These are phyloP conservation scores for Coenonympha glycerion DNA, from an alignment of 2,888 invertebrate species.

Conservation along the genomic window DNA sequence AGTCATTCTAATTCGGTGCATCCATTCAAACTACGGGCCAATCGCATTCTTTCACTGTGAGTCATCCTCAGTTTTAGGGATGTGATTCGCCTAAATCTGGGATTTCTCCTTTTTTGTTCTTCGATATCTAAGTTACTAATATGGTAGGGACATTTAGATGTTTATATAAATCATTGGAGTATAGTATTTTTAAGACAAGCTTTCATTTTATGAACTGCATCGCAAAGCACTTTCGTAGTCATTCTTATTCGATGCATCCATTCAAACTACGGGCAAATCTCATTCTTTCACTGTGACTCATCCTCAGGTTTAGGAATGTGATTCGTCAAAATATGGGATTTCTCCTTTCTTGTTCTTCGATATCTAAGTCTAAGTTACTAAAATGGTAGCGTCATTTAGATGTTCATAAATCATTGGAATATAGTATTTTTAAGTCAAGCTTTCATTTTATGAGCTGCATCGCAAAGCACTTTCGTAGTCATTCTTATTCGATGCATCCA, in stretches of 20 bases:
- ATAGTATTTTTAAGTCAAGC: too few relatives aligned
- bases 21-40: slow-evolving; percentile 37
- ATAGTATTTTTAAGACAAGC: too few relatives aligned
- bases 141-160: too few relatives aligned
- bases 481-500: slow-evolving; percentile 39
- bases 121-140: too few relatives aligned
- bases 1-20: slow-evolving; percentile 37
- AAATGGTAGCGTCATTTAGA: too few relatives aligned
- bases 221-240: slow-evolving; percentile 35
- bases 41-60: slow-evolving; percentile 32
- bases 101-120: too few relatives aligned
- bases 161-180: too few relatives aligned
- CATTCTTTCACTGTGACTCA: slow-evolving; percentile 31
- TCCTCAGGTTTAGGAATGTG: slow-evolving; percentile 3
- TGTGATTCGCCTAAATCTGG: not conserved
- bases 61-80: slow-evolving; percentile 18
- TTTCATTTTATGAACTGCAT: too few relatives aligned
- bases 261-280: slow-evolving; percentile 36
- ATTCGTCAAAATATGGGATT: not conserved
- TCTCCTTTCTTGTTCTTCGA: too few relatives aligned
- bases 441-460: too few relatives aligned
- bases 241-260: slow-evolving; percentile 39
- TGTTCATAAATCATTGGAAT: too few relatives aligned
- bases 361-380: too few relatives aligned
- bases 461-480: slow-evolving; percentile 35